A percentile compares a stretch with the other conserved stretches of the same genome.
Conservation (phyloP, 2,888 invertebrate genomes). For the Trypoxylon attenuatum region DNA sequence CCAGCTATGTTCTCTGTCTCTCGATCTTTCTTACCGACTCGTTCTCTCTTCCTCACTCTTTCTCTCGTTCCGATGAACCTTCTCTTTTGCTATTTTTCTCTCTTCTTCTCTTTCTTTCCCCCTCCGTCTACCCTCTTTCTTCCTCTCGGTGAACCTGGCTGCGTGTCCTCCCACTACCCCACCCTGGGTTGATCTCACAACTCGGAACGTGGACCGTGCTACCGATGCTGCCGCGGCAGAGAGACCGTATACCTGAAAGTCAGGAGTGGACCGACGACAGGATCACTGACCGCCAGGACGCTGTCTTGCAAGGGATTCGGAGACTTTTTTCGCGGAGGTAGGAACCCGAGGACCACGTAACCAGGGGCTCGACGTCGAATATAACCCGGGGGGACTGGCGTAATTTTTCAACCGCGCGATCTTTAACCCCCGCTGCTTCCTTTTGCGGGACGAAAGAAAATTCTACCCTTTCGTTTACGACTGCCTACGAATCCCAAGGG, state of each 20-base stretch:
- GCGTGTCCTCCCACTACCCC: background rate
- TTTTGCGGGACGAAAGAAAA: too few species aligned
- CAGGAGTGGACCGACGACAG: slow-evolving; percentile 33
- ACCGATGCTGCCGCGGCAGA: slow-evolving; percentile 25
- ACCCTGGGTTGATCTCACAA: background rate
- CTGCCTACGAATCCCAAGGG: too few species aligned
- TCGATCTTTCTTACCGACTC: background rate
- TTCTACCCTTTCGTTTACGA: too few species aligned
- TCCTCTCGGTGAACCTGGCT: background rate
- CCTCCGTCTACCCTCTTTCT: background rate
- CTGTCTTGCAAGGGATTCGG: slow-evolving; percentile 50
- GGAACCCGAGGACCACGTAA: slow-evolving; percentile 50
- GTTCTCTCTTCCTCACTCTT: background rate
- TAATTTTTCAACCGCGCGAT: slow-evolving; percentile 40
- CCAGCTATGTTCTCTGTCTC: slow-evolving; percentile 54
- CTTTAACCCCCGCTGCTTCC: slow-evolving; percentile 22
- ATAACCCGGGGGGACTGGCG: slow-evolving; percentile 33
- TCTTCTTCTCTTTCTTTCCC: background rate
- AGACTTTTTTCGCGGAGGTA: slow-evolving; percentile 49
- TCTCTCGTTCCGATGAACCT: background rate
- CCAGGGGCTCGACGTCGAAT: slow-evolving; percentile 38
- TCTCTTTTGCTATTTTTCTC: background rate
- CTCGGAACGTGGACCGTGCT: slow-evolving; percentile 29
- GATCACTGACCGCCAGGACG: slow-evolving; percentile 53
- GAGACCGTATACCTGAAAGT: slow-evolving; percentile 40